Conservation (phyloP, 1,140 invertebrate species). For the Halesus radiatus region DNA sequence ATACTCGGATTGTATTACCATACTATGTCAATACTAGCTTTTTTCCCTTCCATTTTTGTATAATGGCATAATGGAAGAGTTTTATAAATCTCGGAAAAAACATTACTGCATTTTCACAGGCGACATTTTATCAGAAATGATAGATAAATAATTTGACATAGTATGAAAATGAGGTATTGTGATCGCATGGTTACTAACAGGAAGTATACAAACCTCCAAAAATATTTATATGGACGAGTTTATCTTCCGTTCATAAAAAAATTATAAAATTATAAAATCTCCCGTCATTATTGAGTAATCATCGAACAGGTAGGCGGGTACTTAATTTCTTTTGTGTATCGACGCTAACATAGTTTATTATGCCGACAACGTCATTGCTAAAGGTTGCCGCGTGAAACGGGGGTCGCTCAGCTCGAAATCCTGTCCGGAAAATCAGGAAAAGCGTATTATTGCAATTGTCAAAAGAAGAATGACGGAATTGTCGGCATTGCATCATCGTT, state of each 20-base stretch:
- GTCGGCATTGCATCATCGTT: no score
- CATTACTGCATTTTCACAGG: no score
- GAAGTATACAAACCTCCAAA: background rate
- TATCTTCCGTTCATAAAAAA: background rate
- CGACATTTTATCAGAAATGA: no score
- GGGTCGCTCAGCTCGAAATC: conserved; percentile 14
- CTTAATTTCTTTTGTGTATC: conserved; percentile 5
- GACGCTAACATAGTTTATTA: background rate
- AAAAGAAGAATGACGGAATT: background rate
- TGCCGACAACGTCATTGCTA: background rate
- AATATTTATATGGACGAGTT: background rate
- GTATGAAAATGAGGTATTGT: background rate
- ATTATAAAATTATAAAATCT: conserved; percentile 5
- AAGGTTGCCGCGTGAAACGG: background rate
- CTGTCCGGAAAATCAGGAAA: conserved; percentile 15
- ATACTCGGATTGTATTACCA: no score
- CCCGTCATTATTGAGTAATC: background rate
- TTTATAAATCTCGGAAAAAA: no score
- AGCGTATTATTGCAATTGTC: background rate
- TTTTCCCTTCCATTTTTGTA: no score
- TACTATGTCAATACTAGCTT: no score
- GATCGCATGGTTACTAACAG: background rate
- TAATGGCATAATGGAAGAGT: no score
- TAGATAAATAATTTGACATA: background rate
- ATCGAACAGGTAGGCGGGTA: background rate